Base-by-base conservation (phyloP, 2,113 vertebrate genomes). In the Blennius ocellaris region DNA sequence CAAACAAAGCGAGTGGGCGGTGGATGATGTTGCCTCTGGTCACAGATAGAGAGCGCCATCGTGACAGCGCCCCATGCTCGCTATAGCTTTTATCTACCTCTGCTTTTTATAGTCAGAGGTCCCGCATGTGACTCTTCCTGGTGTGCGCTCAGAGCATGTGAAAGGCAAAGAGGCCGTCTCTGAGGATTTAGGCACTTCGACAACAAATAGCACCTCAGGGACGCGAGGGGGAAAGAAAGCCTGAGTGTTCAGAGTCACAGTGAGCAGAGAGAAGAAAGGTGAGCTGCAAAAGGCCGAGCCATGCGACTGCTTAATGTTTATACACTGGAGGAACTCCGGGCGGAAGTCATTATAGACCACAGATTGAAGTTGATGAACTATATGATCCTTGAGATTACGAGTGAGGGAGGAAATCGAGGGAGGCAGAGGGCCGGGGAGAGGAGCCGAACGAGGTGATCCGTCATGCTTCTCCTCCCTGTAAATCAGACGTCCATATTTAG, bases 401-500 rank as follows among this genome's bases (percentile, higher is more conserved):
- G 63, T 59, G 64, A 76, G 39, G 67, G 8, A 8, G 59, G 61
- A 30, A 30, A 2, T 30, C 21, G 21, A 30, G 21, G 67, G n/a
- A 48, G 52, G 69, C 15, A 61, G 71, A 58, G 69, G 63, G 72
- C 41, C 56, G 77, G 66, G 62, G 52, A 71, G 73, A 73, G 54
- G 56, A 75, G 73, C 67, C 82, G 84, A 69, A 74, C 80, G 84
- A 69, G 74, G 70, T 51, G 72, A 86, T 89, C 86, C 70, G 73
- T 88, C 85, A 81, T 71, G 75, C 59, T 73, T 74, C 76, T 79
- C 76, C 65, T 81, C 79, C 68, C 80, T 82, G 88, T 92, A 92
- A 93, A 92, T 93, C 89, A 89, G 81, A 84, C 86, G 45, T 88
- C 93, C 93, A 93, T 93, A 93, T 94, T 93, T 93, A 94, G 93